Base-by-base conservation (phyloP, 2,888 invertebrate genomes). In the Metallyticus violacea region DNA sequence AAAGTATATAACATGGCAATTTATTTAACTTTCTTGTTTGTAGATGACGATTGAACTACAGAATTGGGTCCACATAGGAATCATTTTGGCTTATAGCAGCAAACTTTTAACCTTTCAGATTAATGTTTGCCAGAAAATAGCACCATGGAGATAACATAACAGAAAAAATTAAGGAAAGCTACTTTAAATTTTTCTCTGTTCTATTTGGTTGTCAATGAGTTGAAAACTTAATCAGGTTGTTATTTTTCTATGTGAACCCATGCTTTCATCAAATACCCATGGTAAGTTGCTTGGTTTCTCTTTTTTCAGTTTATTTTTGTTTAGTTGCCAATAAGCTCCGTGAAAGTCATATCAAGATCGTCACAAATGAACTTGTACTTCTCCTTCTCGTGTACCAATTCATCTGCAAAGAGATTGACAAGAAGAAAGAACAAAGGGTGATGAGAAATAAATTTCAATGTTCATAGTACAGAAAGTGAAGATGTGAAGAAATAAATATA, bases 301-400 rank as follows among this genome's bases (percentile, higher is more conserved):
- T 62, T 62, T 62, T 29, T 62, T 62, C 22, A 15, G 15, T 62
- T 62, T 62, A 62, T 76, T 79, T 80, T 82, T 78, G 79, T 79
- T 93, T 94, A 95, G 91, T 95, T 95, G 91, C 95, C 95, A 90
- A 95, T 95, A 92, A 96, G 93, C 91, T 95, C 95, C 91, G 95
- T 94, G 93, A 95, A 95, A 89, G 96, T 96, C 90, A 93, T 92
- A 92, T 96, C 96, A 92, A 96, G 93, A 91, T 96, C 96, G 92
- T 96, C 96, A 92, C 95, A 95, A 92, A 96, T 95, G 90, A 94
- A 93, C 93, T 95, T 96, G 94, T 95, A 96, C 92, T 95, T 95
- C 93, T 96, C 96, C 93, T 96, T 96, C 90, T 94, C 94, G 91
- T 94, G 94, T 90, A 94, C 93, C 90, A 94, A 91, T 90, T 94